Evolutionary conservation across 2,888 invertebrate species (phyloP).

Genomic region (Galeruca laticollis): DNA sequence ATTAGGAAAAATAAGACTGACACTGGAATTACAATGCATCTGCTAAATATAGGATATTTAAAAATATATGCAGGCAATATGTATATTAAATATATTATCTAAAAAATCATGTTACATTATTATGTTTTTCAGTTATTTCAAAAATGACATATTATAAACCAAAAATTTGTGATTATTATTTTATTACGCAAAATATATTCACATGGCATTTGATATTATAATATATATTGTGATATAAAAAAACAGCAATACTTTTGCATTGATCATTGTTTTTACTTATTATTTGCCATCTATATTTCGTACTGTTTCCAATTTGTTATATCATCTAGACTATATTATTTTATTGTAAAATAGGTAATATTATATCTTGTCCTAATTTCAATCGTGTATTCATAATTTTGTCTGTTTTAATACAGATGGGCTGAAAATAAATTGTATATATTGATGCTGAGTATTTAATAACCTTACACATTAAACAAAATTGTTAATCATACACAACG

Average conservation of each 20-base stretch:
- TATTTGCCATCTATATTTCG: slow-evolving; percentile 44
- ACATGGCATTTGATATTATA: slow-evolving; percentile 42
- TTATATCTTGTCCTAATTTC: slow-evolving; percentile 43
- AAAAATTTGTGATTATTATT: slow-evolving; percentile 39
- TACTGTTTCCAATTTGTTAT: slow-evolving; percentile 42
- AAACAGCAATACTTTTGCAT: slow-evolving; percentile 58
- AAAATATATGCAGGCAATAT: no score
- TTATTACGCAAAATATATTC: slow-evolving; percentile 34
- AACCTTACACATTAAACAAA: not conserved
- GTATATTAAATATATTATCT: no score
- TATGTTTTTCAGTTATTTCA: not conserved
- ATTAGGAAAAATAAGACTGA: slow-evolving; percentile 1
- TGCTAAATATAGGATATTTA: not conserved
- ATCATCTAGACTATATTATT: slow-evolving; percentile 43
- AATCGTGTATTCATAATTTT: slow-evolving; percentile 53
- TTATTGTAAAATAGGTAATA: slow-evolving; percentile 45
- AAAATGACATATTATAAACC: not conserved
- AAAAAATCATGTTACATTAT: no score
- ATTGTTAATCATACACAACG: no score
- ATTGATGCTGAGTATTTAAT: slow-evolving; percentile 20
- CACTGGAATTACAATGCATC: not conserved
- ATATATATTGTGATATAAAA: slow-evolving; percentile 50
- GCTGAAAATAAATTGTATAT: slow-evolving; percentile 42
- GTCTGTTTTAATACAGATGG: slow-evolving; percentile 47
- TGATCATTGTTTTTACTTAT: slow-evolving; percentile 41